phyloP scores from a whole-genome alignment of 2,888 invertebrate species.

The Philaethria dido region DNA sequence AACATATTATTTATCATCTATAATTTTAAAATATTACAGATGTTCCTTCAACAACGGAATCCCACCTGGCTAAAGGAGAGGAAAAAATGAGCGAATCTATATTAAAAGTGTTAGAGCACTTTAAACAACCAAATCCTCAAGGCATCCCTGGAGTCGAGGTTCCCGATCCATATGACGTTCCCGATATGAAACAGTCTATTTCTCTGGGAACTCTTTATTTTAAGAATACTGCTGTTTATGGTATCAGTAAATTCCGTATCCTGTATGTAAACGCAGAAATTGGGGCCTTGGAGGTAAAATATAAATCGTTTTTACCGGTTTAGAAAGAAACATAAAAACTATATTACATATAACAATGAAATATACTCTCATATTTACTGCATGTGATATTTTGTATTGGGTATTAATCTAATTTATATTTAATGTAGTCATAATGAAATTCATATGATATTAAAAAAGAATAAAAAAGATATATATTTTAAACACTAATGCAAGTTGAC shows the following conservation, averaged over 20 bases:
- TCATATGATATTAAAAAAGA: too few species aligned
- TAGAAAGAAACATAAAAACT: background rate
- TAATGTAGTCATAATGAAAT: background rate
- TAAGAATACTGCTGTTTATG: conserved; percentile 88
- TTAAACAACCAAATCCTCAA: conserved; percentile 91
- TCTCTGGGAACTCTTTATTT: conserved; percentile 88
- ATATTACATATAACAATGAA: too few species aligned
- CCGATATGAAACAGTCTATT: conserved; percentile 89
- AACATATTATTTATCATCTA: too few species aligned
- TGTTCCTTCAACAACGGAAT: conserved; percentile 44
- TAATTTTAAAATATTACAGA: conserved; percentile 38
- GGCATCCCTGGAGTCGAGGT: conserved; percentile 91
- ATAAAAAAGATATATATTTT: too few species aligned
- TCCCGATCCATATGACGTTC: conserved; percentile 92
- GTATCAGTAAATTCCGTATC: conserved; percentile 91
- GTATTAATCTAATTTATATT: too few species aligned
- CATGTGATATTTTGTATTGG: background rate
- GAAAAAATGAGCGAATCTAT: conserved; percentile 89
- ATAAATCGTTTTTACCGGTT: background rate
- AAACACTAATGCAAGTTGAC: background rate
- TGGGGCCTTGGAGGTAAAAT: conserved; percentile 87
- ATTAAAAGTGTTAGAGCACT: conserved; percentile 89
- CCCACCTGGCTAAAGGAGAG: conserved; percentile 75
- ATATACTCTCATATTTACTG: too few species aligned
- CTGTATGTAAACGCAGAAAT: conserved; percentile 88